Evolutionary conservation across 2,888 invertebrate genomes (phyloP), one percentile per base, ranked within the genome.

Genomic region (Chloromyia formosa): DNA sequence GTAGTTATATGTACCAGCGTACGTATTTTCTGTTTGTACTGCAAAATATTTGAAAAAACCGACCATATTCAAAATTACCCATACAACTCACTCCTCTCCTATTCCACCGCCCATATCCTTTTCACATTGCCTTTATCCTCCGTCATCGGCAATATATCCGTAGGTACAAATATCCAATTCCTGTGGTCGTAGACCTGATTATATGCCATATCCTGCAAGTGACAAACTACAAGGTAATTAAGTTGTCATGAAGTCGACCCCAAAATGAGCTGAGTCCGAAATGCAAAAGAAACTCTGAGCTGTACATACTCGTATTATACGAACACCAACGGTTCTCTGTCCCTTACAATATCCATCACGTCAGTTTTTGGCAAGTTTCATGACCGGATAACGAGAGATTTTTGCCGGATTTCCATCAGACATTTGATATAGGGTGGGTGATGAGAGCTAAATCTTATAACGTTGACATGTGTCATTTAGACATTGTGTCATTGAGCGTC

Each of bases 201-300:
- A 68, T 68, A 68, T 68, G 49, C 49, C 40, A 64, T 61, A 61
- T 68, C 66, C 66, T 68, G 66, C 20, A 68, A 68, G 66, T 68
- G 66, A 68, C 66, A 68, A 68, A 68, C 53, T 68, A 68, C 66
- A 68, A 22, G 66, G 66, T 68, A 68, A 68, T 68, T 68, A 68
- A 68, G 66, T 68, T 68, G 66, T 68, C 66, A 49, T 68, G 66
- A 68, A 68, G 66, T 68, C 66, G 20, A 45, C 22, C 49, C 23
- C 66, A 61, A 61, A 61, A 61, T 61, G 61, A 61, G 61, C 27
- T 61, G 1, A 61, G 61, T 61, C 61, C 10, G 14, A 61, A 61
- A 61, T 35, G 61, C 23, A 27, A 20, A 61, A 61, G 61, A 61
- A 61, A 61, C 9, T 5, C 14, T 14, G 23, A 16, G 14, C 7